Base-by-base conservation (phyloP, 2,113 vertebrate genomes). In the Mohoua ochrocephala region DNA sequence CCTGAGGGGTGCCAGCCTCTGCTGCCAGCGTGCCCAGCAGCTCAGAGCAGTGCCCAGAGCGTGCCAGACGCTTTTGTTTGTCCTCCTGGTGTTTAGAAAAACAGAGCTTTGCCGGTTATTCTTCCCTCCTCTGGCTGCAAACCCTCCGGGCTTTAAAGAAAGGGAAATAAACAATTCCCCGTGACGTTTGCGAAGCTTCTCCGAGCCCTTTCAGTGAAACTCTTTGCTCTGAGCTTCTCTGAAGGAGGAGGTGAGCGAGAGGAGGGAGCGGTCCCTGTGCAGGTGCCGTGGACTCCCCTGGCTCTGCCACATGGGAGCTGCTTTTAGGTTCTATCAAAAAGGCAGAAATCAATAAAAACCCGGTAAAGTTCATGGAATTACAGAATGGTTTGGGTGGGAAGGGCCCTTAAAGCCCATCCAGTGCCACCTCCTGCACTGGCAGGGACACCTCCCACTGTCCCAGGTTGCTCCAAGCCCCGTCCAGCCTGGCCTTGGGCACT, bases 211-310 rank as follows among this genome's bases (percentile, higher is more conserved):
- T 24, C 26, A 6, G 70, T 28, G 26, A 5, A 81, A 9, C 9
- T 3, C 5, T 19, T 69, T 8, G 47, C 23, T n/a, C 42, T 6
- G 59, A 84, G 77, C 31, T 74, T 73, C 82, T 50, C 59, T 13
- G 11, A 15, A 11, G 78, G 2, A 42, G 71, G 45, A 15, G 15
- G 28, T 44, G 18, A 59, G 17, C 35, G 41, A 13, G 35, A 75
- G 63, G 45, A 87, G 64, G 64, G 47, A 61, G 47, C 0, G 54
- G 3, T 68, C 18, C 1, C 0, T 2, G 33, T 28, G 33, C 33
- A 28, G 54, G 15, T n/a, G 20, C 0, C 0, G 13, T 4, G 53
- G 41, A 10, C 3, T 60, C n/a, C 14, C 13, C 2, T 0, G 33
- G 2, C 5, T 28, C 18, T 8, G 41, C 45, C 28, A 0, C 4